Conservation (phyloP, 2,888 invertebrate genomes). For the Hipparchia semele region DNA sequence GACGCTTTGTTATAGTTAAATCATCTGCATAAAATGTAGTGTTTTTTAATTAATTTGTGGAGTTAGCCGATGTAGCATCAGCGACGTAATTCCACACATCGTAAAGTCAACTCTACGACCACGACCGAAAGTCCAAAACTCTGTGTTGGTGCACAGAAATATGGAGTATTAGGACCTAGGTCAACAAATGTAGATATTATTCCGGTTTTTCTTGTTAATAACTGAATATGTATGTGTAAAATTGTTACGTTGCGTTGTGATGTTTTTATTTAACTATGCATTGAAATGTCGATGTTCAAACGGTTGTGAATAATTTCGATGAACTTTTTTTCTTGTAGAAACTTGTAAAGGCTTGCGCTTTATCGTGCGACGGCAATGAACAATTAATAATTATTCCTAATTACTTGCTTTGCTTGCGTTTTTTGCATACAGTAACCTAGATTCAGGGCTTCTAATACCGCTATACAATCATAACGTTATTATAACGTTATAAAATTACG, state of each 20-base stretch:
- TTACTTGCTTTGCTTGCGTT: too few relatives aligned
- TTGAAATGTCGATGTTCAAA: conserved; percentile 6
- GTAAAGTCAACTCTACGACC: conserved; percentile 16
- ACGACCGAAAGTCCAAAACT: conserved; percentile 9
- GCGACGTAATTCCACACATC: background rate
- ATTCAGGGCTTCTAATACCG: too few relatives aligned
- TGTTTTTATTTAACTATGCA: conserved; percentile 3
- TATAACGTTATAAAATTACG: too few relatives aligned
- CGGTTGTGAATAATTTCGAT: conserved; percentile 6
- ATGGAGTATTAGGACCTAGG: conserved; percentile 39
- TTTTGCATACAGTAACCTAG: too few relatives aligned
- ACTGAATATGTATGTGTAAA: conserved; percentile 30
- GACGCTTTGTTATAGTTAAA: background rate
- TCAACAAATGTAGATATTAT: conserved; percentile 38
- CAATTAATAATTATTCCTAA: background rate
- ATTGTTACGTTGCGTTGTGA: conserved; percentile 13
- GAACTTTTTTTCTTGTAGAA: background rate
- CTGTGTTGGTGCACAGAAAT: conserved; percentile 6
- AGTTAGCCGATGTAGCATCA: too few relatives aligned
- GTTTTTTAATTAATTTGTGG: background rate
- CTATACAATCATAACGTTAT: too few relatives aligned
- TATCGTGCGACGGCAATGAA: background rate
- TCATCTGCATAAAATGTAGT: background rate
- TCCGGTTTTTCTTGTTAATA: conserved; percentile 34
- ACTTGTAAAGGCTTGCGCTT: background rate